phyloP scores from a whole-genome alignment of 2,113 vertebrate species.

The Oreotragus oreotragus region DNA sequence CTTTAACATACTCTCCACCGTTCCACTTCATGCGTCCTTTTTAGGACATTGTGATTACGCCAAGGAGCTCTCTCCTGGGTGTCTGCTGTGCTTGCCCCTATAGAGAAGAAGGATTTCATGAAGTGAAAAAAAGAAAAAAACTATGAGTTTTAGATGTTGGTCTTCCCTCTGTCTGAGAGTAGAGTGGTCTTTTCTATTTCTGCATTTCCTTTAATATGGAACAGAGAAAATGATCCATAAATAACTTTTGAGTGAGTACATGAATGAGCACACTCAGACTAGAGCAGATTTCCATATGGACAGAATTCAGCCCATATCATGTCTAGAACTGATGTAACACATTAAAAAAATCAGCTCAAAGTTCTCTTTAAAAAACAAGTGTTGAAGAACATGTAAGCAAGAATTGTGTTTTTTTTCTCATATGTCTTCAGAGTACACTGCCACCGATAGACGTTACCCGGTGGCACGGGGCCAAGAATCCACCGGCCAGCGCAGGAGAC shows the following conservation, averaged over 20 bases:
- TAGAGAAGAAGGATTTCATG: background rate
- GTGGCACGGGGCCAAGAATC: background rate
- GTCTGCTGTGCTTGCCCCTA: background rate
- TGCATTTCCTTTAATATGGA: background rate
- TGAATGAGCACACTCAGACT: background rate
- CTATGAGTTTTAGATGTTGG: background rate
- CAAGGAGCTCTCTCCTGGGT: background rate
- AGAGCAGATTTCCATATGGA: background rate
- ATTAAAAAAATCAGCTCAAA: background rate
- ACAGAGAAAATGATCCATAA: background rate
- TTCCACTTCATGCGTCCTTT: background rate
- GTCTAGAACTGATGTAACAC: background rate
- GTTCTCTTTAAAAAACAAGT: background rate
- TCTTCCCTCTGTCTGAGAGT: background rate
- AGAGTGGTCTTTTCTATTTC: background rate
- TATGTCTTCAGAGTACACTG: background rate
- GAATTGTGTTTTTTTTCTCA: background rate
- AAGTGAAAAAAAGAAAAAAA: background rate
- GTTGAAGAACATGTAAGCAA: background rate
- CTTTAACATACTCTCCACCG: background rate
- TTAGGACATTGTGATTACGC: background rate
- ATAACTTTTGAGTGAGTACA: constrained; percentile 8
- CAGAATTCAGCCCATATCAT: background rate
- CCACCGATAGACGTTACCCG: background rate
- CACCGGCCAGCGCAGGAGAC: accelerated